phyloP scores from a whole-genome alignment of 2,888 invertebrate species.

The Drosophila koepferae region DNA sequence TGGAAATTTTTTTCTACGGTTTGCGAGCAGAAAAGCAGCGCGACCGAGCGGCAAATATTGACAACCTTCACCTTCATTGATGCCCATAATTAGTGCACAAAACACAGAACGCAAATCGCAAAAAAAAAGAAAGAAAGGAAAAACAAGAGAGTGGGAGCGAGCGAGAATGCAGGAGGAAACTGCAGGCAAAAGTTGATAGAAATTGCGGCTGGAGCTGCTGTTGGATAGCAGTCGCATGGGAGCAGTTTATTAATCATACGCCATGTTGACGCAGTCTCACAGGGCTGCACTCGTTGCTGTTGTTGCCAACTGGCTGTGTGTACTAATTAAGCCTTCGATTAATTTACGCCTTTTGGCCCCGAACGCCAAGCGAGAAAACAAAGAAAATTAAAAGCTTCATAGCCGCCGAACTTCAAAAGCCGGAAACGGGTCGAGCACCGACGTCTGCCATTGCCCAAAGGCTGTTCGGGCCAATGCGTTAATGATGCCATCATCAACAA shows the following conservation, averaged over 20 bases:
- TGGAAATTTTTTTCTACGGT: slow-evolving; percentile 50
- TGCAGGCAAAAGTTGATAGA: slow-evolving; percentile 7
- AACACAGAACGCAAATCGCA: slow-evolving; percentile 43
- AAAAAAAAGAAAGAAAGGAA: neutral
- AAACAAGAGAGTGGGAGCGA: neutral
- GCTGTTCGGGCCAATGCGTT: slow-evolving; percentile 72
- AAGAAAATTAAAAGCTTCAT: slow-evolving; percentile 74
- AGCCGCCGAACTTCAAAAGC: slow-evolving; percentile 79
- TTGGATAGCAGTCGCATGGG: slow-evolving; percentile 45
- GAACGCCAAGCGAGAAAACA: slow-evolving; percentile 73
- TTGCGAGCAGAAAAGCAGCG: slow-evolving; percentile 33
- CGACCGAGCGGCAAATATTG: slow-evolving; percentile 68
- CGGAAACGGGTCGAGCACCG: slow-evolving; percentile 68
- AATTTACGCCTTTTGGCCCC: slow-evolving; percentile 83
- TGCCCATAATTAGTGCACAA: slow-evolving; percentile 70
- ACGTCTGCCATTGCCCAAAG: slow-evolving; percentile 59
- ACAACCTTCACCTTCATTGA: slow-evolving; percentile 79
- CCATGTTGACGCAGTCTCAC: slow-evolving; percentile 63
- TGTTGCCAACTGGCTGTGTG: slow-evolving; percentile 46
- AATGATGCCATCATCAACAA: slow-evolving; percentile 78
- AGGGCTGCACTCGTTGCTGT: slow-evolving; percentile 7
- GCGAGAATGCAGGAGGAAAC: neutral
- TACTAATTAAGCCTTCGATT: slow-evolving; percentile 82
- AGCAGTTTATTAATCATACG: slow-evolving; percentile 81
- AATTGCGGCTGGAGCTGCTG: slow-evolving; percentile 20